Evolutionary conservation across 2,113 vertebrate genomes (phyloP).

Genomic region (Hippocampus abdominalis): DNA sequence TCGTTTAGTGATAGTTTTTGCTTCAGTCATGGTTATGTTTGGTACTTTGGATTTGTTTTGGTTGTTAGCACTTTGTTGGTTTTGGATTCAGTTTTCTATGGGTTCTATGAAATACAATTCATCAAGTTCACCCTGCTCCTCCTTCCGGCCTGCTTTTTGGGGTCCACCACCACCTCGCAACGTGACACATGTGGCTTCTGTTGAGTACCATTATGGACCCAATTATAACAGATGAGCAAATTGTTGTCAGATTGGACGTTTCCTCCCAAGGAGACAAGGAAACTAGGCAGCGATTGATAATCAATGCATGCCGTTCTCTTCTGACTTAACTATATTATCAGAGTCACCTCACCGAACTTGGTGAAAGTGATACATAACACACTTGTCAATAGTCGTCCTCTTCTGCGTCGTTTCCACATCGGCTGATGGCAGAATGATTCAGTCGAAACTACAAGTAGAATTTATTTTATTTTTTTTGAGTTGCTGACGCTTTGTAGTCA

Average conservation of each 20-base stretch:
- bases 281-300: neutral
- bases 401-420: constrained; percentile 8
- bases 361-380: neutral
- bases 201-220: neutral
- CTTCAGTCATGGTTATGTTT: too few species aligned
- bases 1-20: too few species aligned
- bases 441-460: constrained; percentile 4
- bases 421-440: constrained; percentile 21
- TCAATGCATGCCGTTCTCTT: neutral
- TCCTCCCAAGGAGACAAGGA: neutral
- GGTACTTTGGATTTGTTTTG: too few species aligned
- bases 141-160: too few species aligned
- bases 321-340: neutral
- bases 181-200: neutral
- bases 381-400: constrained; percentile 21
- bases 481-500: neutral
- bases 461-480: neutral
- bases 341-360: neutral
- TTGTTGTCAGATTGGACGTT: neutral
- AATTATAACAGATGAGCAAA: neutral
- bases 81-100: too few species aligned
- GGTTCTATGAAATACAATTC: too few species aligned
- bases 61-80: too few species aligned
- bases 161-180: too few species aligned
- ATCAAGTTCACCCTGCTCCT: too few species aligned